Conservation (phyloP, 2,113 vertebrate genomes). For the Muntiacus reevesi region DNA sequence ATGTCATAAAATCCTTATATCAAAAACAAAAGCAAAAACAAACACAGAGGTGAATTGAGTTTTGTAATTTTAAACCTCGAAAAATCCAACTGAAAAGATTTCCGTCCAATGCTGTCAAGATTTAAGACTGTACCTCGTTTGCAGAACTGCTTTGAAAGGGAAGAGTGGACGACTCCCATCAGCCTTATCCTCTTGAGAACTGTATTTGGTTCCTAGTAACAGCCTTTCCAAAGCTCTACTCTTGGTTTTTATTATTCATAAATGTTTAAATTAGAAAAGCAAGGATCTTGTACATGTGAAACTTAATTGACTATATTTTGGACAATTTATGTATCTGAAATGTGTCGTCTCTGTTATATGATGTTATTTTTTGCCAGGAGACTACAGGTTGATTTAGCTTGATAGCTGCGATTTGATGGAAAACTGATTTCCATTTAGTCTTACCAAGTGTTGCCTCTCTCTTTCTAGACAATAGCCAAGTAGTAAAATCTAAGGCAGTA, state of each 20-base stretch:
- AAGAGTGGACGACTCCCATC: conserved; percentile 55
- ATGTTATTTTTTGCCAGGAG: conserved; percentile 80
- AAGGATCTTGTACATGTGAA: conserved; percentile 77
- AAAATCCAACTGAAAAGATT: conserved; percentile 57
- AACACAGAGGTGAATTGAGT: conserved; percentile 57
- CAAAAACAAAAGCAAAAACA: conserved; percentile 55
- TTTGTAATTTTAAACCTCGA: conserved; percentile 58
- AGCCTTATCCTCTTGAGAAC: conserved; percentile 73
- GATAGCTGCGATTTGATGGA: conserved; percentile 84
- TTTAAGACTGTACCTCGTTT: conserved; percentile 44
- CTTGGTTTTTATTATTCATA: conserved; percentile 57
- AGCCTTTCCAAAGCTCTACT: conserved; percentile 60
- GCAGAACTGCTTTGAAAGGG: conserved; percentile 58
- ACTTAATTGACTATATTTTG: conserved; percentile 82
- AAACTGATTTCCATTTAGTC: conserved; percentile 76
- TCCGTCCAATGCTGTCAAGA: conserved; percentile 38
- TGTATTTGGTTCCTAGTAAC: conserved; percentile 70
- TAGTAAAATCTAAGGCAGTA: conserved; percentile 75
- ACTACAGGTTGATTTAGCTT: conserved; percentile 82
- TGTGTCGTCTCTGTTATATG: conserved; percentile 86
- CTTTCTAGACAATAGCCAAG: conserved; percentile 67
- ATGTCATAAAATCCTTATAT: conserved; percentile 62
- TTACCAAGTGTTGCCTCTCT: conserved; percentile 69
- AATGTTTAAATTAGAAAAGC: conserved; percentile 62
- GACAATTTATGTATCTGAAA: conserved; percentile 87